These are phyloP conservation scores for Zosterops pallidus DNA, from an alignment of 2,113 vertebrate genomes.

Conservation along the genomic window DNA sequence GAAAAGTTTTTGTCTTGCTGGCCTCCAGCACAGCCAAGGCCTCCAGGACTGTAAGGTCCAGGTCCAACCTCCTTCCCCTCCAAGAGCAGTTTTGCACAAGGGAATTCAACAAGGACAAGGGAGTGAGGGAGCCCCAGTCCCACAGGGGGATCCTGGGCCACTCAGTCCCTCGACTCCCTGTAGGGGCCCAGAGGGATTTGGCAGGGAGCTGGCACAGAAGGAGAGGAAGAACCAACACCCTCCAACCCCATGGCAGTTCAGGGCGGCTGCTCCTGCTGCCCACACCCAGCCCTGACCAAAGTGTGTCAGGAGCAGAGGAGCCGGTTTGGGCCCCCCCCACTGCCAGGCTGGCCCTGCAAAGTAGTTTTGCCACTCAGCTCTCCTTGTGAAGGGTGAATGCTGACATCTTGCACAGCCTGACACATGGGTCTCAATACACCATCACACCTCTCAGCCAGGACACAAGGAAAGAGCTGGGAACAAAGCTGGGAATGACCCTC, in stretches of 20 bases:
- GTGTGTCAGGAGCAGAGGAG: background rate
- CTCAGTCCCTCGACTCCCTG: fast-evolving
- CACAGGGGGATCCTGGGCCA: background rate
- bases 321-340: background rate
- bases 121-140: background rate
- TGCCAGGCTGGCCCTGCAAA: fast-evolving
- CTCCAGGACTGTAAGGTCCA: background rate
- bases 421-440: fast-evolving
- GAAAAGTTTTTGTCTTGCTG: background rate
- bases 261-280: background rate
- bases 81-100: background rate
- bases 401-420: background rate
- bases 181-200: background rate
- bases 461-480: background rate
- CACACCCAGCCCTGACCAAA: background rate
- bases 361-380: background rate
- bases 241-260: background rate
- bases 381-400: background rate
- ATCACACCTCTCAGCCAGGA: fast-evolving
- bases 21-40: background rate
- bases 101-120: background rate
- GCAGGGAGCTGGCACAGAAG: background rate
- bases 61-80: background rate
- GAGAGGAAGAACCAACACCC: background rate
- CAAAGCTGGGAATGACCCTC: background rate